Evolutionary conservation across 2,888 invertebrate genomes (phyloP).

Genomic region (Hypercompe scribonia): DNA sequence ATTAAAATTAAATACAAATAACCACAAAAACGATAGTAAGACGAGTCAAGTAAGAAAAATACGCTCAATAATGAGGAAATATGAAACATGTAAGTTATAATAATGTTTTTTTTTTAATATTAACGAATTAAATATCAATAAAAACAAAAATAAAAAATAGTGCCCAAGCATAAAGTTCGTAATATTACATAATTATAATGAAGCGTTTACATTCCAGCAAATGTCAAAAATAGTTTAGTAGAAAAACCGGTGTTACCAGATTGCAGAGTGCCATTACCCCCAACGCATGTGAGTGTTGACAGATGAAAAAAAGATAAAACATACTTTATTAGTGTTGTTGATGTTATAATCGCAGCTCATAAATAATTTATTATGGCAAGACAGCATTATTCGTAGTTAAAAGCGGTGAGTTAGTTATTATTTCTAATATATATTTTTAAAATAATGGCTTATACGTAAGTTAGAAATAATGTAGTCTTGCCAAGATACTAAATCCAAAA

Average conservation of each 20-base stretch:
- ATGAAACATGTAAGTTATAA: not conserved
- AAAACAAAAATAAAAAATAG: slow-evolving; percentile 20
- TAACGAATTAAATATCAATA: slow-evolving; percentile 10
- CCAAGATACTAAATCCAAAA: slow-evolving; percentile 57
- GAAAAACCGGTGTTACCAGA: slow-evolving; percentile 84
- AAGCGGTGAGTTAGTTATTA: slow-evolving; percentile 57
- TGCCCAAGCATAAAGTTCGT: slow-evolving; percentile 33
- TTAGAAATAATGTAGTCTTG: slow-evolving; percentile 72
- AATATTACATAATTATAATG: slow-evolving; percentile 48
- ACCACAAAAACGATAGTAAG: not conserved
- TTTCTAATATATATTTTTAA: slow-evolving; percentile 38
- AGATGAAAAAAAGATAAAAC: slow-evolving; percentile 82
- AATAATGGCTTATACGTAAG: slow-evolving; percentile 15
- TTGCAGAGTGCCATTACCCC: slow-evolving; percentile 85
- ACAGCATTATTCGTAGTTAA: slow-evolving; percentile 67
- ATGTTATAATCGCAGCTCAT: slow-evolving; percentile 50
- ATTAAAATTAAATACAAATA: not conserved
- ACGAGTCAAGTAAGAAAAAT: not conserved
- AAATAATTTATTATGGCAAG: slow-evolving; percentile 63
- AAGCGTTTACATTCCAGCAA: slow-evolving; percentile 59
- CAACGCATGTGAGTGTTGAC: slow-evolving; percentile 82
- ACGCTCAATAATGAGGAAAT: not conserved
- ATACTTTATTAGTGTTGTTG: slow-evolving; percentile 74
- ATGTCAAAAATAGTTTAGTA: slow-evolving; percentile 69
- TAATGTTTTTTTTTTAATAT: not conserved